Conservation (phyloP, 1,140 invertebrate species). For the Calliphora vicina region DNA sequence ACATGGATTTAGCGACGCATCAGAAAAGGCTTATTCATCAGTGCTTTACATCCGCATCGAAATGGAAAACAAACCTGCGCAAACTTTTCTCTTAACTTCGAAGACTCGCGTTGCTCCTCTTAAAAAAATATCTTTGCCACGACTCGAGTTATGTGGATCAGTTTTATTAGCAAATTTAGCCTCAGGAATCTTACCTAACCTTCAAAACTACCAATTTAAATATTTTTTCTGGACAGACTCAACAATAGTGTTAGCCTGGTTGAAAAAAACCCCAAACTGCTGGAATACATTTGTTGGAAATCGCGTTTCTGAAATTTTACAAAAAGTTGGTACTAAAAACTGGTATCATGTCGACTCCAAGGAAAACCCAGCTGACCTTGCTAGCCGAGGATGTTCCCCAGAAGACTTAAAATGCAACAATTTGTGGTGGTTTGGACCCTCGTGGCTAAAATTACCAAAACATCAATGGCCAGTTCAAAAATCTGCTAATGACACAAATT, state of each 20-base stretch:
- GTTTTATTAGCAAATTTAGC: too few species aligned
- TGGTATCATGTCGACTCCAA: neutral
- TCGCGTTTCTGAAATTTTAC: neutral
- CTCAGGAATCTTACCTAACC: neutral
- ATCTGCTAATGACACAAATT: too few species aligned
- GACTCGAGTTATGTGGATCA: neutral
- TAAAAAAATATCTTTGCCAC: neutral
- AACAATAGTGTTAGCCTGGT: neutral
- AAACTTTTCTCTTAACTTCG: neutral
- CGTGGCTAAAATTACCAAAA: neutral
- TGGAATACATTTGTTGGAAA: neutral
- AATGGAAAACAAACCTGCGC: neutral
- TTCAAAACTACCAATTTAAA: neutral
- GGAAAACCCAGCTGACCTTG: neutral
- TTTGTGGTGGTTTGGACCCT: neutral
- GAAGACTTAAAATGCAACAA: neutral
- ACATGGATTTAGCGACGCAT: neutral
- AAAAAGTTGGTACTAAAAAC: neutral
- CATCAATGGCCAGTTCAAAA: neutral
- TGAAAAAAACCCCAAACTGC: neutral
- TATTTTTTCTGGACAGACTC: neutral
- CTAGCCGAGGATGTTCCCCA: neutral
- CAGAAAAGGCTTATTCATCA: too few species aligned
- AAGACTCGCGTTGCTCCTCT: neutral
- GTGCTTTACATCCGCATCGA: too few species aligned